Conservation (phyloP, 2,888 invertebrate species). For the Nomada ruficornis region DNA sequence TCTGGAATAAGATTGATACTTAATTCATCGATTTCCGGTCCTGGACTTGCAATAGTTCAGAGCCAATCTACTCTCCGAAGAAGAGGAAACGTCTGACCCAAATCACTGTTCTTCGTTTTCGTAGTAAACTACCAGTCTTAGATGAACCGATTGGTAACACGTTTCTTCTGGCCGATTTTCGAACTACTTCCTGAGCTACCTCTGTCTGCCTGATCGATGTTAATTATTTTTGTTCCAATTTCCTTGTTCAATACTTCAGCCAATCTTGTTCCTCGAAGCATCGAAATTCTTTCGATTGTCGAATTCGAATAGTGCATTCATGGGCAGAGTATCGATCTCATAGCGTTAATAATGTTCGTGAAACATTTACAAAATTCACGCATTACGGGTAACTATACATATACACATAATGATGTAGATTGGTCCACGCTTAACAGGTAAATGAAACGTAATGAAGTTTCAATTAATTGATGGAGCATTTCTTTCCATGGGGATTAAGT, state of each 20-base stretch:
- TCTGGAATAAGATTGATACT: conserved; percentile 64
- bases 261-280: neutral
- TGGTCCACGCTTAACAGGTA: neutral
- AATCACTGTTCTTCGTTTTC: conserved; percentile 71
- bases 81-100: conserved; percentile 47
- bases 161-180: conserved; percentile 32
- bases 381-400: no score
- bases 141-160: conserved; percentile 48
- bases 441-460: neutral
- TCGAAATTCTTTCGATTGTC: neutral
- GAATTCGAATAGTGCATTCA: neutral
- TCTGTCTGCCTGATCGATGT: conserved; percentile 7
- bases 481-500: neutral
- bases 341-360: neutral
- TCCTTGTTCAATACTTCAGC: neutral
- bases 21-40: conserved; percentile 70
- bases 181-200: conserved; percentile 13
- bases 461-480: neutral
- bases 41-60: conserved; percentile 57
- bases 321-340: neutral
- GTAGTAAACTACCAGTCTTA: conserved; percentile 57
- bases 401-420: neutral
- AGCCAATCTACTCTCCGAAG: conserved; percentile 58
- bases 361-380: no score
- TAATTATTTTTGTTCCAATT: conserved; percentile 56